A percentile compares a stretch with the other conserved stretches of the same genome.
Evolutionary conservation across 2,797 vertebrate genomes (phyloP).

Genomic region (Gephyroberyx darwinii): DNA sequence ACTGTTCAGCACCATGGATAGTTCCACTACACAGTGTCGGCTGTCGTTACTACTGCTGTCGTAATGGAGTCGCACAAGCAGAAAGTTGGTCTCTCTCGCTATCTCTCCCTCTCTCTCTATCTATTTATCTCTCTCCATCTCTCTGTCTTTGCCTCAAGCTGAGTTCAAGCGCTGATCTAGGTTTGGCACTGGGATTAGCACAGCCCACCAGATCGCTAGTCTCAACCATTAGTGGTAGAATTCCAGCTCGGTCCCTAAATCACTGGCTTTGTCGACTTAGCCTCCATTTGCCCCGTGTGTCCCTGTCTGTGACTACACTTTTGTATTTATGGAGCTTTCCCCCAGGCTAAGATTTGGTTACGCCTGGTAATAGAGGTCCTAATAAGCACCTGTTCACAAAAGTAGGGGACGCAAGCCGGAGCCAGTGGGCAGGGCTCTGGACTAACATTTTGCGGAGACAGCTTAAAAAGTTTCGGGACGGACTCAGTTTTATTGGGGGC

Average conservation of each 20-base stretch:
- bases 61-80: too few relatives aligned
- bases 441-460: constrained; percentile 31
- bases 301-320: constrained; percentile 24
- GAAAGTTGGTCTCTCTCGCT: background rate
- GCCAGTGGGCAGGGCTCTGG: constrained; percentile 12
- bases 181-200: background rate
- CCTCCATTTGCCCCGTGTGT: constrained; percentile 29
- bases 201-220: constrained; percentile 15
- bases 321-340: constrained; percentile 8
- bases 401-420: constrained; percentile 40
- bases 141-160: background rate
- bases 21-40: background rate
- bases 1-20: constrained; percentile 39
- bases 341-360: constrained; percentile 20
- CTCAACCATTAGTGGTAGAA: constrained; percentile 6
- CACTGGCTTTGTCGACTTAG: constrained; percentile 4
- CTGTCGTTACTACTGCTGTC: too few relatives aligned
- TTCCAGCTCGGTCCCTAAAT: background rate
- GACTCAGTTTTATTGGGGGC: too few relatives aligned
- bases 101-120: background rate
- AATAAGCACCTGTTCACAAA: constrained; percentile 42
- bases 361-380: constrained; percentile 45
- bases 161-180: constrained; percentile 14
- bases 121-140: background rate
- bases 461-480: background rate